Base-by-base conservation (phyloP, 1,140 invertebrate genomes). In the Hestina assimilis region DNA sequence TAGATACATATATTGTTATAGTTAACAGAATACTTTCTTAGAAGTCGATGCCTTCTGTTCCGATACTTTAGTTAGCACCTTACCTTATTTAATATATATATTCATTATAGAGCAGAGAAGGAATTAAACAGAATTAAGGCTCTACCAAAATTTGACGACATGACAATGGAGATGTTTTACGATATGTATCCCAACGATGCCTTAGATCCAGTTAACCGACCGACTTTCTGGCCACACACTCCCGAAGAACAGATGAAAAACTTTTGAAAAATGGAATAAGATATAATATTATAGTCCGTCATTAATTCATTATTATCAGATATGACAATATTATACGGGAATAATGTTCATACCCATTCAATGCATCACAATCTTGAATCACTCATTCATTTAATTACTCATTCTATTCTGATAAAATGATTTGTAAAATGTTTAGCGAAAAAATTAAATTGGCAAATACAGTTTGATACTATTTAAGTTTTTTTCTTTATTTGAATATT, bases 111-210 rank as follows among this genome's bases (percentile, higher is more conserved):
- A 55, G 92, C 74, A 73, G 78, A 26, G 12, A 67, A 73, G 38
- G 90, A 93, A 72, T 87, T 95, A 26, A 86, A 82, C 1, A 86
- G 89, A 63, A 82, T 95, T 66, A 90, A 93, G 45, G 78, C 83
- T 5, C 80, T 96, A 59, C 85, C 97, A 53, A 94, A 95, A 55
- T 93, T 93, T 60, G 91, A 93, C 38, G 91, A 96, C 64, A 97
- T 97, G 95, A 97, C 95, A 0, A 89, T 95, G 92, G 95, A 98
- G 88, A 96, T 96, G 86, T 94, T 90, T 71, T 75, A 73, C 21
- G 93, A 96, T 60, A 86, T 92, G 64, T 94, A 93, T 88, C 95
- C 95, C 11, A 91, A 96, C 0, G 5, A 61, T 15, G 90, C 92
- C 7, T 29, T 93, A 1, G 90, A 93, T 69, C 77, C 90, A 0